Evolutionary conservation across 53 echinoderm and acorn worm species (phyloP).

Genomic region (Stichopus horrens): DNA sequence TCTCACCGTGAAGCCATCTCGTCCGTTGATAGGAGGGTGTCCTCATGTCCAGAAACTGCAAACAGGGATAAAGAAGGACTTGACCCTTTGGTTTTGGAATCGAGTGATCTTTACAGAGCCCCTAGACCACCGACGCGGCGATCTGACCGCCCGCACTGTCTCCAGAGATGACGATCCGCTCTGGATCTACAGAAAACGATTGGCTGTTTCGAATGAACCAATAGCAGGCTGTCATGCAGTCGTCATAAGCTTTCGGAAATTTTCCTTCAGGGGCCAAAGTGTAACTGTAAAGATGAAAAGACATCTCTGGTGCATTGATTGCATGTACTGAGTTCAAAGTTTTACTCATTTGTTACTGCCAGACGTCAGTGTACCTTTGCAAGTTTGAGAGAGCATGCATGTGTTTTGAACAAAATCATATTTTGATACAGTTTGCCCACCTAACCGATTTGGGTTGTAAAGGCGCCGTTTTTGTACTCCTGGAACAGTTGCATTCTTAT

Average conservation of each 20-base stretch:
- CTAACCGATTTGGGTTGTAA: too few relatives aligned
- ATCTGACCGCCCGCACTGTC: slow-evolving; percentile 86
- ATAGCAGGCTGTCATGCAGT: slow-evolving; percentile 61
- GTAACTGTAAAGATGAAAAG: slow-evolving; percentile 50
- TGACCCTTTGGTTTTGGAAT: slow-evolving; percentile 66
- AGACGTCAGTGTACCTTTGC: too few relatives aligned
- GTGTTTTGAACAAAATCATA: too few relatives aligned
- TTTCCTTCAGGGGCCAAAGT: slow-evolving; percentile 68
- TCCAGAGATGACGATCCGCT: slow-evolving; percentile 70
- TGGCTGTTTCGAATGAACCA: slow-evolving; percentile 67
- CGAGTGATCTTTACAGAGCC: slow-evolving; percentile 54
- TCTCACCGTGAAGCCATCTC: slow-evolving; percentile 30
- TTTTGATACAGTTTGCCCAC: too few relatives aligned
- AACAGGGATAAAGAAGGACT: slow-evolving; percentile 68
- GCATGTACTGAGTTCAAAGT: too few relatives aligned
- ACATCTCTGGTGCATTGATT: too few relatives aligned
- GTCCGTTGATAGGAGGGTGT: slow-evolving; percentile 65
- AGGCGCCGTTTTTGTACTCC: too few relatives aligned
- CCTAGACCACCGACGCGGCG: slow-evolving; percentile 61
- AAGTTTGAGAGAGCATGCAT: too few relatives aligned
- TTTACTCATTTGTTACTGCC: too few relatives aligned
- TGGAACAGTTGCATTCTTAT: too few relatives aligned
- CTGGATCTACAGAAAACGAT: slow-evolving; percentile 56
- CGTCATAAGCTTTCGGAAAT: slow-evolving; percentile 70
- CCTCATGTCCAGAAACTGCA: slow-evolving; percentile 67